These are phyloP conservation scores for Pelvicachromis taeniatus DNA, from an alignment of 2,113 vertebrate species.

Conservation along the genomic window DNA sequence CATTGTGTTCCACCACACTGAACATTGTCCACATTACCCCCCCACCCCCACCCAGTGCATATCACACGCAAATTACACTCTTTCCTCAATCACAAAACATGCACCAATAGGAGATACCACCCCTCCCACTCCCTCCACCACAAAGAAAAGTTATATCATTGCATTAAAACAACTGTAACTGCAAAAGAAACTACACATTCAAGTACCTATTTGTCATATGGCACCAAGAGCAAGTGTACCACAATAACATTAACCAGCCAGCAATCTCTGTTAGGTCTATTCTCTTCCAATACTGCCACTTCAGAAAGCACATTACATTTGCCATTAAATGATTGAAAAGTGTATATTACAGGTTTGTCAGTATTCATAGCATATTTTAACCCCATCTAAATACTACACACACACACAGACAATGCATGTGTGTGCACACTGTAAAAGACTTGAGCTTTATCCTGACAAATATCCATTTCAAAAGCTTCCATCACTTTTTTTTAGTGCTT, in stretches of 20 bases:
- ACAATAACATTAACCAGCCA: conserved; percentile 58
- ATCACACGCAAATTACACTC: conserved; percentile 41
- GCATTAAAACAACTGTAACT: conserved; percentile 35
- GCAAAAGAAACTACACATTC: conserved; percentile 79
- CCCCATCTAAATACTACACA: neutral
- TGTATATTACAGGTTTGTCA: conserved; percentile 17
- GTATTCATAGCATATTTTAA: neutral
- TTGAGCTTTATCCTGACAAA: neutral
- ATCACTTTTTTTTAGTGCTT: neutral
- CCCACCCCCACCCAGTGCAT: neutral
- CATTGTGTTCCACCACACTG: conserved; percentile 15
- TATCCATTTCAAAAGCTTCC: neutral
- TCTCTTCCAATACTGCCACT: conserved; percentile 34
- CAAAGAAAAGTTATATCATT: conserved; percentile 29
- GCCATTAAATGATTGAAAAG: neutral
- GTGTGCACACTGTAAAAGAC: neutral
- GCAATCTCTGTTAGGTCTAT: conserved; percentile 2
- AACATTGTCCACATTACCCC: conserved; percentile 36
- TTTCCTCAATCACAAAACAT: conserved; percentile 82
- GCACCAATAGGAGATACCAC: conserved; percentile 53
- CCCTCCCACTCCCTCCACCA: conserved; percentile 21
- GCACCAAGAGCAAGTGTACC: conserved; percentile 85
- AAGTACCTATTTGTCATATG: conserved; percentile 87
- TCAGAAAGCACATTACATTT: conserved; percentile 22
- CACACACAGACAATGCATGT: neutral